A percentile compares a stretch with the other conserved stretches of the same genome.
These are phyloP conservation scores for Lepus timidus DNA, from an alignment of 2,113 vertebrate genomes.

Conservation along the genomic window DNA sequence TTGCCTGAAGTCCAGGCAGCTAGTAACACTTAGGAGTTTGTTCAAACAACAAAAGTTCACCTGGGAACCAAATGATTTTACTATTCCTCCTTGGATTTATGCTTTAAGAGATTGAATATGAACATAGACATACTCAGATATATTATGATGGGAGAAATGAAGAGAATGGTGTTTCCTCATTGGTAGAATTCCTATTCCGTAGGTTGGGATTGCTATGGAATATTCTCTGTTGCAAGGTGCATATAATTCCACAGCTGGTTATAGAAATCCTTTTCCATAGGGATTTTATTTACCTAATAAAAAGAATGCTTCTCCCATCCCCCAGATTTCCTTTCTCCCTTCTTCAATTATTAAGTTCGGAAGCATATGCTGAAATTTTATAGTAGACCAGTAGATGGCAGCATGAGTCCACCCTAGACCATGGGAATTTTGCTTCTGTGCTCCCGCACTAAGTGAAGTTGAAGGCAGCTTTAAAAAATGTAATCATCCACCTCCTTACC, in stretches of 20 bases:
- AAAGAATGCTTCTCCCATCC: background rate
- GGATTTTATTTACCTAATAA: constrained; percentile 23
- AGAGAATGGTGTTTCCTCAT: background rate
- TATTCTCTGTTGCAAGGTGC: background rate
- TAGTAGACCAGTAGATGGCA: constrained; percentile 85
- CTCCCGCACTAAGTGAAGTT: rapidly evolving
- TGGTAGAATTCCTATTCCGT: background rate
- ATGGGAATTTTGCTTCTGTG: rapidly evolving
- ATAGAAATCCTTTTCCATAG: constrained; percentile 3
- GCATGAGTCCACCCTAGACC: constrained; percentile 74
- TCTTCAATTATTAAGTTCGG: background rate
- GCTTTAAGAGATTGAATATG: background rate
- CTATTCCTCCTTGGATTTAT: background rate
- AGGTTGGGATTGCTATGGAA: background rate
- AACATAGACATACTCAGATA: background rate
- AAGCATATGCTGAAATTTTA: background rate
- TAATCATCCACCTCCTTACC: background rate
- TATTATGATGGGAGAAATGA: background rate
- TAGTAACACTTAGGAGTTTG: background rate
- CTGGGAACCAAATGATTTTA: background rate
- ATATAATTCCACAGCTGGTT: background rate
- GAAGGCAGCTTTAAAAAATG: constrained; percentile 72
- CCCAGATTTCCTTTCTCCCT: background rate
- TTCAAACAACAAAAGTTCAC: background rate
- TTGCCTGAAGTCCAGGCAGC: background rate